Evolutionary conservation across 2,888 invertebrate genomes (phyloP).

Genomic region (Andrena chrysosceles): DNA sequence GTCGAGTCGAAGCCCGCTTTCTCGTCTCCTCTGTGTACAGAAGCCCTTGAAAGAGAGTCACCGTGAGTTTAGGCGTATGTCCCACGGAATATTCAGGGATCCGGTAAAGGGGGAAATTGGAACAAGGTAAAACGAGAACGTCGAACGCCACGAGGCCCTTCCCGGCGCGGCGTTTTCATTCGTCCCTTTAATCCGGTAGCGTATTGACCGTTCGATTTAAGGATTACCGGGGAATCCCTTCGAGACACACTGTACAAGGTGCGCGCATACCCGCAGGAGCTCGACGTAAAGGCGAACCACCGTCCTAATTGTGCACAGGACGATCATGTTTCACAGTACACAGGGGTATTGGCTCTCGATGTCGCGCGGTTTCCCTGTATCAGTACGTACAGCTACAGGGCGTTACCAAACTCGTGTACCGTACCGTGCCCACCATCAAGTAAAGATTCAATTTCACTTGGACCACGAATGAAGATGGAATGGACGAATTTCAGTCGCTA

Average conservation of each 20-base stretch:
- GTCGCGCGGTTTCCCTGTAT: slow-evolving; percentile 55
- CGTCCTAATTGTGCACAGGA: slow-evolving; percentile 74
- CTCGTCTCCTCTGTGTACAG: neutral
- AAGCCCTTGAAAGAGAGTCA: neutral
- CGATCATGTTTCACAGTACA: slow-evolving; percentile 75
- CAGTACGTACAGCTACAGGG: slow-evolving; percentile 42
- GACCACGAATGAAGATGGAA: slow-evolving; percentile 2
- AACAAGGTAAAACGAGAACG: neutral
- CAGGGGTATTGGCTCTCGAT: slow-evolving; percentile 72
- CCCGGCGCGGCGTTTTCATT: neutral
- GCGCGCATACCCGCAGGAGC: slow-evolving; percentile 53
- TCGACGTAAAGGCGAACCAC: slow-evolving; percentile 61
- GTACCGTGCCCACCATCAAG: slow-evolving; percentile 2
- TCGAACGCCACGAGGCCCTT: neutral
- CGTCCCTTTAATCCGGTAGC: neutral
- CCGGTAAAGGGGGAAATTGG: neutral
- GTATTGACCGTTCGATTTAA: slow-evolving; percentile 50
- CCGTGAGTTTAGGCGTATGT: neutral
- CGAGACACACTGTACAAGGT: slow-evolving; percentile 46
- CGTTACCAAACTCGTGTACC: slow-evolving; percentile 35
- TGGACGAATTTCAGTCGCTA: neutral
- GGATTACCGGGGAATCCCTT: slow-evolving; percentile 56
- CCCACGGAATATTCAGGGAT: neutral
- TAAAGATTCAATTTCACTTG: slow-evolving; percentile 20
- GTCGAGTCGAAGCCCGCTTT: neutral